A percentile compares a stretch with the other conserved stretches of the same genome.
Evolutionary conservation across 1,140 invertebrate genomes (phyloP).

Genomic region (Drosophila murphyi): DNA sequence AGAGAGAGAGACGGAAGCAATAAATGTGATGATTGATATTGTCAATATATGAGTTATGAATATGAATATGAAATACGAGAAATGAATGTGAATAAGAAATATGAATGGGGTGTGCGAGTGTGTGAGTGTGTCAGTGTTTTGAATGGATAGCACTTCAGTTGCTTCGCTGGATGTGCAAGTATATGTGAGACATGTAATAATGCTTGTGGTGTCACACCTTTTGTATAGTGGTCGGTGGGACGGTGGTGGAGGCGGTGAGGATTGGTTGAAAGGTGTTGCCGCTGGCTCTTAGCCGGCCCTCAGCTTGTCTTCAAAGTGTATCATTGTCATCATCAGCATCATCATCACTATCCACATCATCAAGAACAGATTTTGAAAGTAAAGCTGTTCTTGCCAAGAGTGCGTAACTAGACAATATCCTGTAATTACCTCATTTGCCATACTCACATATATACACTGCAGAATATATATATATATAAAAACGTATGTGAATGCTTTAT

Average conservation of each 20-base stretch:
- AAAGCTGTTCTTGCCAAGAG: background rate
- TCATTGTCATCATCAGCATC: slow-evolving; percentile 51
- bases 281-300: background rate
- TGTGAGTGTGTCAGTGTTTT: slow-evolving; percentile 12
- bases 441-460: too few relatives aligned
- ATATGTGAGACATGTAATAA: slow-evolving; percentile 1
- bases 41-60: slow-evolving; percentile 44
- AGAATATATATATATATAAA: too few relatives aligned
- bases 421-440: too few relatives aligned
- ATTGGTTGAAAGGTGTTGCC: background rate
- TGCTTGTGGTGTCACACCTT: slow-evolving; percentile 17
- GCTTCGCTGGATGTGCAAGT: slow-evolving; percentile 6
- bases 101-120: slow-evolving; percentile 4
- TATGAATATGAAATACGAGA: slow-evolving; percentile 44
- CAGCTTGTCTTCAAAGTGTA: slow-evolving; percentile 63
- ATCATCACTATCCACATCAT: slow-evolving; percentile 21
- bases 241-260: background rate
- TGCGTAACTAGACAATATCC: background rate
- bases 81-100: slow-evolving; percentile 48
- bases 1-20: slow-evolving; percentile 29
- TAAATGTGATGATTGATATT: slow-evolving; percentile 41
- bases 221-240: background rate
- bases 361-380: background rate
- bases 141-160: slow-evolving; percentile 41
- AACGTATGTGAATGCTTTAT: too few relatives aligned